Evolutionary conservation across 1,140 invertebrate species (phyloP).

Genomic region (Saccostrea cuccullata): DNA sequence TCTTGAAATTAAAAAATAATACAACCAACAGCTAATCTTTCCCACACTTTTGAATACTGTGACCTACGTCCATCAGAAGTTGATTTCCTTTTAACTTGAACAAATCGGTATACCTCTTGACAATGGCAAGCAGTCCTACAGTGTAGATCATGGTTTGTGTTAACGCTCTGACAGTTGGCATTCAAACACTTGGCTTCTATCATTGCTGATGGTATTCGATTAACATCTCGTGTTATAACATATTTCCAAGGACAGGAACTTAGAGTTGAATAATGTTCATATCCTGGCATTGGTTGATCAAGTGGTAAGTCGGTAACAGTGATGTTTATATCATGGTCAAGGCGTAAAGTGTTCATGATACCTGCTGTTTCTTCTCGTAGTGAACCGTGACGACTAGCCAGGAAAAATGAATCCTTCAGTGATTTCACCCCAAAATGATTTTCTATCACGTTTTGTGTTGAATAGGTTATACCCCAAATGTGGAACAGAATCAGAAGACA

Average conservation of each 20-base stretch:
- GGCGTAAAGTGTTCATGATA: neutral
- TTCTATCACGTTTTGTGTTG: neutral
- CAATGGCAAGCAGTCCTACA: neutral
- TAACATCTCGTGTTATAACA: constrained; percentile 4
- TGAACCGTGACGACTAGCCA: neutral
- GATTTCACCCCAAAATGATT: neutral
- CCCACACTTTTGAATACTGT: neutral
- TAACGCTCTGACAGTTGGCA: neutral
- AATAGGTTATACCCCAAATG: neutral
- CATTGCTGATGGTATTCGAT: constrained; percentile 1
- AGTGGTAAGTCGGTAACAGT: neutral
- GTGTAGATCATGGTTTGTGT: neutral
- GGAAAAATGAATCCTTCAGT: neutral
- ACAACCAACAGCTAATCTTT: constrained; percentile 8
- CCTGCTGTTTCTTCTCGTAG: neutral
- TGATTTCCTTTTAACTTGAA: neutral
- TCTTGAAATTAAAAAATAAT: no score
- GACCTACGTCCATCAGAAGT: neutral
- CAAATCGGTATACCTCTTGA: constrained; percentile 11
- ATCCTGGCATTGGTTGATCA: neutral
- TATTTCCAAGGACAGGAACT: neutral
- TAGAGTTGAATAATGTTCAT: neutral
- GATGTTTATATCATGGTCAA: neutral
- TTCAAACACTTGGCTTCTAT: neutral
- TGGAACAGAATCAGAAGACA: neutral